Evolutionary conservation across 2,113 vertebrate genomes (phyloP).

Genomic region (Heptranchias perlo): DNA sequence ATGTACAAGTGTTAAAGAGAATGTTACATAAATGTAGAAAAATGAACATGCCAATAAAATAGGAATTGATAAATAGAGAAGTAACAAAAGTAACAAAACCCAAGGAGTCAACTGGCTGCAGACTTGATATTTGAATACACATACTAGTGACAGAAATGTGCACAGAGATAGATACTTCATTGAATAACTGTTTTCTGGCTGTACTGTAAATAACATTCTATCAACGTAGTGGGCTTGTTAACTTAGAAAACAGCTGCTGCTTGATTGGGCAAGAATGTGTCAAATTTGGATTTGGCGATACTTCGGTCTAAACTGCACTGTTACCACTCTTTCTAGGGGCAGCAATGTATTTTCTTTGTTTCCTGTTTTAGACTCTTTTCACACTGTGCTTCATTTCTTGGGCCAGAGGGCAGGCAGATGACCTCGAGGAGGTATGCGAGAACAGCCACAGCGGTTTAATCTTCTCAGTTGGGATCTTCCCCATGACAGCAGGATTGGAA

Average conservation of each 20-base stretch:
- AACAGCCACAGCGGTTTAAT: background rate
- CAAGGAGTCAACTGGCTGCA: background rate
- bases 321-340: too few relatives aligned
- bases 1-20: background rate
- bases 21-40: background rate
- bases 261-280: background rate
- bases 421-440: background rate
- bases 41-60: background rate
- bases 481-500: background rate
- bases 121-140: background rate
- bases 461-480: background rate
- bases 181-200: background rate
- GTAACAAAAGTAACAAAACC: background rate
- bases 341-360: too few relatives aligned
- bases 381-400: background rate
- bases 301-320: too few relatives aligned
- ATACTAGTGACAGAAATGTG: background rate
- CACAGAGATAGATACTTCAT: background rate
- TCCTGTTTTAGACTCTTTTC: background rate
- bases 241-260: background rate
- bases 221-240: background rate
- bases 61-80: background rate
- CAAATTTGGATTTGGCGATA: too few relatives aligned
- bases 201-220: background rate
- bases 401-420: background rate